phyloP scores from a whole-genome alignment of 23 tunicate species.

The Styela clava region DNA sequence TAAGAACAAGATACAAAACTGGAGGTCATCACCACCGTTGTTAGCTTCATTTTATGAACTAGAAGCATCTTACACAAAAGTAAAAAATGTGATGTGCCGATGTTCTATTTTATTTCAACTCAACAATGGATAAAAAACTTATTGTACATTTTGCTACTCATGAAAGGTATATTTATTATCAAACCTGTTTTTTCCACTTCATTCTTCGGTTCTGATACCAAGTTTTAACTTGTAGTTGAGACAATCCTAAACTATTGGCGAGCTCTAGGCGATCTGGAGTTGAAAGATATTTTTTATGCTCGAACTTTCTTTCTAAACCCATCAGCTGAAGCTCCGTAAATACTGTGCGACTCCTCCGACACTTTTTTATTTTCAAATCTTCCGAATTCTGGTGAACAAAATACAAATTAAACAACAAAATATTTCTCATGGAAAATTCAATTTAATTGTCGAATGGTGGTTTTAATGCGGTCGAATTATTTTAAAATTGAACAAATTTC shows the following conservation, averaged over 20 bases:
- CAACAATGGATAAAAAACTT: too few species aligned
- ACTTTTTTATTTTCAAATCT: slow-evolving; percentile 55
- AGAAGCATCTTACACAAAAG: too few species aligned
- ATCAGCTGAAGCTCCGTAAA: slow-evolving; percentile 93
- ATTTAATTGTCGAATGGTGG: neutral
- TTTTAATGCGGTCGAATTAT: too few species aligned
- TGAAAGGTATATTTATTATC: too few species aligned
- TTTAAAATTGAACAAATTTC: too few species aligned
- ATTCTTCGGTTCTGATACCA: slow-evolving; percentile 98
- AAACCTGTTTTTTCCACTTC: slow-evolving; percentile 98
- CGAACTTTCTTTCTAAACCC: slow-evolving; percentile 93
- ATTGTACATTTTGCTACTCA: too few species aligned
- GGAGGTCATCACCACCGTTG: too few species aligned
- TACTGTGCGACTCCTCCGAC: slow-evolving; percentile 89
- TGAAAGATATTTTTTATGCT: slow-evolving; percentile 89
- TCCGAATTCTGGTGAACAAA: neutral
- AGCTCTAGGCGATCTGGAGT: slow-evolving; percentile 95
- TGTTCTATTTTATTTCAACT: too few species aligned
- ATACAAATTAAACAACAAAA: neutral
- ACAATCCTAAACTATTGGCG: slow-evolving; percentile 74
- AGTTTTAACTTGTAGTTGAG: slow-evolving; percentile 95
- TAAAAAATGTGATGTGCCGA: too few species aligned
- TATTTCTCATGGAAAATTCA: neutral
- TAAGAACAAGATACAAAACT: too few species aligned
- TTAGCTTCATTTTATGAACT: too few species aligned